These are phyloP conservation scores for Brachionus asplanchnoidis DNA, from an alignment of 1,140 invertebrate species.

Conservation along the genomic window DNA sequence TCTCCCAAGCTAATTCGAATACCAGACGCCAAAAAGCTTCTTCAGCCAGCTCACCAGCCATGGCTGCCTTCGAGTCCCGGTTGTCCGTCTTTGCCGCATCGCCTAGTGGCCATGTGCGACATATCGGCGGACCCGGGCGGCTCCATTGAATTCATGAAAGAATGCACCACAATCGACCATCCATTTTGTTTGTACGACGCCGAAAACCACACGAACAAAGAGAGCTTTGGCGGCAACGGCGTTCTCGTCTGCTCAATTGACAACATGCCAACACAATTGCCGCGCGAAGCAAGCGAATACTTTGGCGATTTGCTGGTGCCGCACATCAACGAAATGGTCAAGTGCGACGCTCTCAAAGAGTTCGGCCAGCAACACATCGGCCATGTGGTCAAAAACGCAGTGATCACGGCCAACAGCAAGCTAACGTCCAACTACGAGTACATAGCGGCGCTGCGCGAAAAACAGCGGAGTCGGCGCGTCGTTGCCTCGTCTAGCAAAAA, in stretches of 20 bases:
- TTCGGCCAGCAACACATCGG: slow-evolving; percentile 47
- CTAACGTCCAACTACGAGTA: slow-evolving; percentile 89
- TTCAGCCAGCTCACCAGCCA: slow-evolving; percentile 82
- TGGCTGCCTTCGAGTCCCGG: slow-evolving; percentile 53
- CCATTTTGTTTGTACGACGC: slow-evolving; percentile 98
- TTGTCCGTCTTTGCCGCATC: slow-evolving; percentile 43
- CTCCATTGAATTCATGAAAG: slow-evolving; percentile 99
- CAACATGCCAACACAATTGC: slow-evolving; percentile 98
- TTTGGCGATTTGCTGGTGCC: slow-evolving; percentile 81
- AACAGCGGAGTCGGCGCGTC: slow-evolving; percentile 47
- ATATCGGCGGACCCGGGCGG: slow-evolving; percentile 97
- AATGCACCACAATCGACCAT: slow-evolving; percentile 97
- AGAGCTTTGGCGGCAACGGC: slow-evolving; percentile 59
- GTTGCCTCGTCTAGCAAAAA: slow-evolving; percentile 51
- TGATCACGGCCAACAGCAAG: slow-evolving; percentile 89
- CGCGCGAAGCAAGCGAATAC: slow-evolving; percentile 90
- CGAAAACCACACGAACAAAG: slow-evolving; percentile 66
- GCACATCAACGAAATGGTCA: neutral
- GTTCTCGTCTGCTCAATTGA: slow-evolving; percentile 97
- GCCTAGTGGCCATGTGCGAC: slow-evolving; percentile 75
- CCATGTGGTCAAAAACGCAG: slow-evolving; percentile 69
- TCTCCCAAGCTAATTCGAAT: slow-evolving; percentile 92
- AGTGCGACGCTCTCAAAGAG: slow-evolving; percentile 3
- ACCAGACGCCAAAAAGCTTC: slow-evolving; percentile 89
- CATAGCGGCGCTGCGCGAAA: slow-evolving; percentile 76